A percentile compares a stretch with the other conserved stretches of the same genome.
Evolutionary conservation across 2,888 invertebrate species (phyloP).

Genomic region (Volucella inanis): DNA sequence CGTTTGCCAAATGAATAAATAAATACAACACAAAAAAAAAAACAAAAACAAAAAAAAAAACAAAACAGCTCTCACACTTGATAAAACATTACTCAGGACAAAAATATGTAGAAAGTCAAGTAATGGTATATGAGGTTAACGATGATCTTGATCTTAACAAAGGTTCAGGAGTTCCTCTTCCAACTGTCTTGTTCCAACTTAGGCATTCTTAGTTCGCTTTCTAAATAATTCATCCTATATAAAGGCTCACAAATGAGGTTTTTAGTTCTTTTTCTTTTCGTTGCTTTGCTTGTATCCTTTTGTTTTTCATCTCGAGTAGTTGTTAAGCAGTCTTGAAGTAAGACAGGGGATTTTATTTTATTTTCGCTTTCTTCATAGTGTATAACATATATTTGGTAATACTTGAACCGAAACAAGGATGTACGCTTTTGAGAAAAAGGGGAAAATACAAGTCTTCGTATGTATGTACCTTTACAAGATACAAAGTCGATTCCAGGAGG

Average conservation of each 20-base stretch:
- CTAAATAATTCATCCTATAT: constrained; percentile 31
- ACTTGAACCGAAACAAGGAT: constrained; percentile 15
- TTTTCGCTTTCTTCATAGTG: not conserved
- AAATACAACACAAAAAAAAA: too few species aligned
- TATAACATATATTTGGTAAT: not conserved
- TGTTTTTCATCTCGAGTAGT: not conserved
- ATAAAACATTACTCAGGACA: too few species aligned
- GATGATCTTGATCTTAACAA: constrained; percentile 21
- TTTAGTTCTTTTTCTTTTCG: not conserved
- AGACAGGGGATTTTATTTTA: not conserved
- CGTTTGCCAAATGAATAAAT: too few species aligned
- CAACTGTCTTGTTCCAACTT: constrained; percentile 1
- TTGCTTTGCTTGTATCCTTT: not conserved
- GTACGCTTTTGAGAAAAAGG: constrained; percentile 15
- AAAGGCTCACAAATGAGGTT: constrained; percentile 24
- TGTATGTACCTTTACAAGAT: not conserved
- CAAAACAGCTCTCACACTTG: too few species aligned
- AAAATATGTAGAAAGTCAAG: too few species aligned
- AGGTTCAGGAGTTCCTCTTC: not conserved
- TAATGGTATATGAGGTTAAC: too few species aligned
- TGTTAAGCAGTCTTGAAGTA: not conserved
- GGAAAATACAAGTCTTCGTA: not conserved
- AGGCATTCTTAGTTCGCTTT: not conserved
- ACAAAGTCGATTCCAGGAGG: constrained; percentile 35
- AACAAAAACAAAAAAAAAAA: too few species aligned